Percentiles rank a stretch among this genome's conserved stretches.
Evolutionary conservation across 2,888 invertebrate genomes (phyloP).

Genomic region (Spilarctia lutea): DNA sequence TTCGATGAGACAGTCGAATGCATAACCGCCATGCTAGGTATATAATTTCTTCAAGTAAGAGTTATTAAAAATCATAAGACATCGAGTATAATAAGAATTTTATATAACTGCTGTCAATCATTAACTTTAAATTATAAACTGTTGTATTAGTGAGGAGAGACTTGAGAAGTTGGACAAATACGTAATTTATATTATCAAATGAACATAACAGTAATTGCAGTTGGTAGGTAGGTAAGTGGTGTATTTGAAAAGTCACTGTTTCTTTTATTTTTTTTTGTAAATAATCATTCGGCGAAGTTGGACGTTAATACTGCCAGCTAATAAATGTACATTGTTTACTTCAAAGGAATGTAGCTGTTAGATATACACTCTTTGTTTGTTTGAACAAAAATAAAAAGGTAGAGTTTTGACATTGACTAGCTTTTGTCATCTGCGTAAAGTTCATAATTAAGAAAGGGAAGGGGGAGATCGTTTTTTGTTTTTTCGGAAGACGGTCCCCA

Average conservation of each 20-base stretch:
- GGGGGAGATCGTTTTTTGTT: conserved; percentile 63
- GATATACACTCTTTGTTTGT: conserved; percentile 9
- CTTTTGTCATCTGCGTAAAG: conserved; percentile 54
- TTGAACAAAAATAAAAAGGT: conserved; percentile 44
- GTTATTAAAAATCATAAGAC: background rate
- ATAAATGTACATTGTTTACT: conserved; percentile 16
- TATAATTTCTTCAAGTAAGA: background rate
- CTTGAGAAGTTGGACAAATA: too few species aligned
- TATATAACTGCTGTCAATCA: background rate
- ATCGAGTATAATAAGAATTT: background rate
- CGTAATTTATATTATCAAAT: too few species aligned
- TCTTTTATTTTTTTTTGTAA: background rate
- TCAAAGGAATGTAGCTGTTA: conserved; percentile 4
- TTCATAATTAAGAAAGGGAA: conserved; percentile 61
- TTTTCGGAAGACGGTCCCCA: too few species aligned
- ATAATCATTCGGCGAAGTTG: conserved; percentile 7
- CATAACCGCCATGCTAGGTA: background rate
- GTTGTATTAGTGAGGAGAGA: background rate
- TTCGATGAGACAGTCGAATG: background rate
- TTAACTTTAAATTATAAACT: background rate
- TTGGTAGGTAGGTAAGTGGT: background rate
- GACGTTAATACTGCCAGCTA: background rate
- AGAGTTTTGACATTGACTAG: conserved; percentile 52
- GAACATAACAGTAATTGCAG: too few species aligned
- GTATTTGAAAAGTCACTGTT: background rate